Evolutionary conservation across 1,140 invertebrate genomes (phyloP).

Genomic region (Drosophila gunungcola): DNA sequence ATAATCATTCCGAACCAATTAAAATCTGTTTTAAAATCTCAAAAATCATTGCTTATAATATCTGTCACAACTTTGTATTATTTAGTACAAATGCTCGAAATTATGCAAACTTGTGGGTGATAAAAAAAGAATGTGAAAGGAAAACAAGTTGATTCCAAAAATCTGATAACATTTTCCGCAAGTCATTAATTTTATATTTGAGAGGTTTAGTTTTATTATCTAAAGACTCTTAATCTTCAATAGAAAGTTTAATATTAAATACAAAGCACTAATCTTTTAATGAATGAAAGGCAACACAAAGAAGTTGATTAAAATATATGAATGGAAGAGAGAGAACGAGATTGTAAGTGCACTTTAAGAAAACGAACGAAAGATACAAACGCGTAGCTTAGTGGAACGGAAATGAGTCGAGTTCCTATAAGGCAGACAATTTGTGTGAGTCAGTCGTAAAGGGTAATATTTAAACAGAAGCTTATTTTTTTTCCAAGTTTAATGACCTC

Average conservation of each 20-base stretch:
- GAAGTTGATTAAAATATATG: constrained; percentile 61
- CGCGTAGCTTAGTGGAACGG: constrained; percentile 30
- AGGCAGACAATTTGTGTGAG: constrained; percentile 8
- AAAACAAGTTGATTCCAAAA: constrained; percentile 21
- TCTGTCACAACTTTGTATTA: constrained; percentile 1
- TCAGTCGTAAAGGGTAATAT: constrained; percentile 9
- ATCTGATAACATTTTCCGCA: constrained; percentile 23
- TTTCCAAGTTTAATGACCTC: constrained; percentile 29
- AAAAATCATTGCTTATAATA: background rate
- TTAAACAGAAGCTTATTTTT: constrained; percentile 1
- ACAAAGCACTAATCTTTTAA: background rate
- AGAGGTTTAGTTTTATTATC: constrained; percentile 13
- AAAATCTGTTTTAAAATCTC: background rate
- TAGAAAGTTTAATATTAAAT: constrained; percentile 20
- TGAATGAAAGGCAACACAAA: constrained; percentile 24
- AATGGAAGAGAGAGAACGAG: constrained; percentile 16
- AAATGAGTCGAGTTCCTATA: constrained; percentile 35
- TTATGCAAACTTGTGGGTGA: constrained; percentile 21
- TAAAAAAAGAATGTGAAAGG: constrained; percentile 22
- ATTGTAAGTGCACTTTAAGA: constrained; percentile 28
- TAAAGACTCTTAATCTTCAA: constrained; percentile 4
- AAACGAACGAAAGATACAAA: constrained; percentile 13
- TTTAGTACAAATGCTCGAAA: constrained; percentile 9
- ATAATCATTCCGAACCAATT: constrained; percentile 24
- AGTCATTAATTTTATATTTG: constrained; percentile 16